These are phyloP conservation scores for Oceanodroma tethys DNA, from an alignment of 2,113 vertebrate species.

Conservation along the genomic window DNA sequence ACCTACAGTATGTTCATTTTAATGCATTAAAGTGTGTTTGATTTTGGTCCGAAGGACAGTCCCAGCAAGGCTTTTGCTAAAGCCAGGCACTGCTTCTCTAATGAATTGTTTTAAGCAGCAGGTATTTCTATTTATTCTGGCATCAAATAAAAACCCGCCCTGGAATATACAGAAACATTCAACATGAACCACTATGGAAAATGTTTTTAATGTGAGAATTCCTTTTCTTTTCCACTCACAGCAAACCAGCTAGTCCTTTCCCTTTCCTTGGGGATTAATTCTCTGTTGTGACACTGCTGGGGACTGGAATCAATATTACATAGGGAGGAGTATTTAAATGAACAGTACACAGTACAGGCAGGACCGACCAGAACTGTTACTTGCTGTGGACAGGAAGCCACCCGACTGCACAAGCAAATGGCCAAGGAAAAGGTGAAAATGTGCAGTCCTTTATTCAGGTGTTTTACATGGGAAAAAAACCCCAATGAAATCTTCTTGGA, in stretches of 20 bases:
- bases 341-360: not conserved
- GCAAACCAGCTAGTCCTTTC: slow-evolving; percentile 29
- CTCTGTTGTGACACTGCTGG: not conserved
- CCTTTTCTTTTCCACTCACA: slow-evolving; percentile 59
- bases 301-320: not conserved
- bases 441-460: not conserved
- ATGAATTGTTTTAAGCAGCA: slow-evolving; percentile 65
- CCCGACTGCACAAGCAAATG: not conserved
- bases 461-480: not conserved
- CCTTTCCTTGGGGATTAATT: slow-evolving; percentile 35
- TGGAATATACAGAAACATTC: slow-evolving; percentile 67
- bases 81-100: slow-evolving; percentile 47
- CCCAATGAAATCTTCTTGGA: not conserved
- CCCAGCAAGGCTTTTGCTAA: slow-evolving; percentile 33
- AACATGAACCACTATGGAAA: slow-evolving; percentile 56
- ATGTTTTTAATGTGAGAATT: slow-evolving; percentile 63
- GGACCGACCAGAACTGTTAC: not conserved
- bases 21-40: not conserved
- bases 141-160: slow-evolving; percentile 62
- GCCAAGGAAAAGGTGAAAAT: not conserved
- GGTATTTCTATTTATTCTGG: slow-evolving; percentile 69
- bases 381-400: not conserved
- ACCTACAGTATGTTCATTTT: not conserved
- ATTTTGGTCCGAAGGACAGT: not conserved
- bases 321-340: not conserved